Conservation (phyloP, 2,888 invertebrate genomes). For the Stenotaenia linearis region DNA sequence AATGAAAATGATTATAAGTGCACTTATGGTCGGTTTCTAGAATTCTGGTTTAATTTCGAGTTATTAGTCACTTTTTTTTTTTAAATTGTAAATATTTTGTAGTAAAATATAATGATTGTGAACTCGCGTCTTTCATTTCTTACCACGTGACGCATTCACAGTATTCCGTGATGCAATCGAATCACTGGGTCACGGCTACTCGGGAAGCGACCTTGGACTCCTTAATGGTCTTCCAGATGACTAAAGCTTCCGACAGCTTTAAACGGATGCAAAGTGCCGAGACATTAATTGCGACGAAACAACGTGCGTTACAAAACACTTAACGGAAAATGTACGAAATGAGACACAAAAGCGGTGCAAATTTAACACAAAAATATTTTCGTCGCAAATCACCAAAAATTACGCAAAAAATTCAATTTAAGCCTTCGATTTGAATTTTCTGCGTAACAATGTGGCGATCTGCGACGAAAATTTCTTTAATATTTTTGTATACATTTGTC, state of each 20-base stretch:
- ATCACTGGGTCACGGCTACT: too few species aligned
- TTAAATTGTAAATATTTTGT: neutral
- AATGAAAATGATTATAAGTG: neutral
- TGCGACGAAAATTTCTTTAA: neutral
- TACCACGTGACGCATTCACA: too few species aligned
- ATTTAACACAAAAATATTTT: neutral
- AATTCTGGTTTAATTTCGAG: neutral
- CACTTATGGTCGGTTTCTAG: neutral
- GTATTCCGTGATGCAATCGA: too few species aligned
- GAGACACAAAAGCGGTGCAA: too few species aligned
- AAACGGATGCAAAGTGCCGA: too few species aligned
- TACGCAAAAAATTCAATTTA: neutral
- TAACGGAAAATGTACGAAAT: neutral
- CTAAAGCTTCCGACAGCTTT: too few species aligned
- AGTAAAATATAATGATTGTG: too few species aligned
- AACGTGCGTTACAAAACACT: neutral
- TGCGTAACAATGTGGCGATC: neutral
- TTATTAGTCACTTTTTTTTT: neutral
- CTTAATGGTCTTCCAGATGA: too few species aligned
- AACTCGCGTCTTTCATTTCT: neutral
- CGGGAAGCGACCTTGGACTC: too few species aligned
- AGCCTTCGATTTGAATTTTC: neutral
- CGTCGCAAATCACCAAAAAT: neutral
- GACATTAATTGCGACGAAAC: too few species aligned
- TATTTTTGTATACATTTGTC: neutral